Evolutionary conservation across 2,113 vertebrate genomes (phyloP).

Genomic region (Pampusana beccarii): DNA sequence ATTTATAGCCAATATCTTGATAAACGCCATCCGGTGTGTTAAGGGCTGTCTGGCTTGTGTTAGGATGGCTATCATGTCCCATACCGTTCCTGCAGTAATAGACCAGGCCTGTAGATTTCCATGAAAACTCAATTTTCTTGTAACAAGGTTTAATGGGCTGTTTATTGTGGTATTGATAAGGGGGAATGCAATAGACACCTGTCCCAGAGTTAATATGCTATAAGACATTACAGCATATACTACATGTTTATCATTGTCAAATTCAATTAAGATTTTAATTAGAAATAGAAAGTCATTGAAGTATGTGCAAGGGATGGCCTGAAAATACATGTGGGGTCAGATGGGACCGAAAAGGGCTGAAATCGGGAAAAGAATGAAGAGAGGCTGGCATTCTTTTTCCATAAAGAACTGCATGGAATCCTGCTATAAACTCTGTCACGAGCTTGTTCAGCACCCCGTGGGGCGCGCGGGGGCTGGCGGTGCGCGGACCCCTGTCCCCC

Average conservation of each 20-base stretch:
- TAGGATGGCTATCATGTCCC: background rate
- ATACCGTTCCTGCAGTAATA: background rate
- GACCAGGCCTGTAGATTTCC: background rate
- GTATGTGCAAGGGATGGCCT: background rate
- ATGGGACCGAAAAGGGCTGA: background rate
- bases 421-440: accelerated
- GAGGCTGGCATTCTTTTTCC: background rate
- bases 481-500: background rate
- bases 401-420: background rate
- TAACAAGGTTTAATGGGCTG: constrained; percentile 36
- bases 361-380: background rate
- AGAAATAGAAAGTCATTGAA: background rate
- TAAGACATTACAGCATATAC: background rate
- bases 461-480: background rate
- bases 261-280: constrained; percentile 5
- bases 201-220: background rate
- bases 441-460: background rate
- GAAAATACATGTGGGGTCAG: background rate
- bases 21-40: background rate
- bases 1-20: background rate
- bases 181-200: background rate
- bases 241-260: background rate
- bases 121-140: constrained; percentile 61
- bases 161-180: constrained; percentile 57
- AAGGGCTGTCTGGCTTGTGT: background rate